Evolutionary conservation across 2,888 invertebrate species (phyloP).

Genomic region (Unio delphinus): DNA sequence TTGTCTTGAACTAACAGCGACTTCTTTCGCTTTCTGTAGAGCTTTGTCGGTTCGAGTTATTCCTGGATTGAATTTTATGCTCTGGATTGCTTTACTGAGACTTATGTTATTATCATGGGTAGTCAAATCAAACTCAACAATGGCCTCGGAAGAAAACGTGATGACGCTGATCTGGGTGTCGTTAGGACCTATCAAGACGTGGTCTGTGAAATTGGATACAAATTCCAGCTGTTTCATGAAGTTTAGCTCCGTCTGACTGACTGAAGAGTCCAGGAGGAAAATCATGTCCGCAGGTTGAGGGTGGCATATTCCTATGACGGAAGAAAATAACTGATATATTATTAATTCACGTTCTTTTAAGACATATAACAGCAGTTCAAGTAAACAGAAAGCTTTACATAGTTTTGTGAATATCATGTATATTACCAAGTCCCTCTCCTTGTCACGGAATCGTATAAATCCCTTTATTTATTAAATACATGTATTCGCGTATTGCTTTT

Average conservation of each 20-base stretch:
- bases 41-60: constrained; percentile 16
- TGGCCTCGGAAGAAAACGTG: constrained; percentile 11
- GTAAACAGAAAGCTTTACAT: no score
- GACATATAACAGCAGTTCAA: no score
- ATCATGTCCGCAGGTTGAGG: constrained; percentile 17
- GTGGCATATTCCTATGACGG: constrained; percentile 10
- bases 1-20: no score
- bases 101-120: constrained; percentile 3
- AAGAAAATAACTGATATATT: no score
- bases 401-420: no score
- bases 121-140: constrained; percentile 12
- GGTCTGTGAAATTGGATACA: constrained; percentile 9
- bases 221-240: constrained; percentile 16
- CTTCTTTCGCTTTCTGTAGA: background rate
- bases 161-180: constrained; percentile 13
- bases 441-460: no score
- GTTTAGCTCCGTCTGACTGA: constrained; percentile 15
- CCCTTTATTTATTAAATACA: no score
- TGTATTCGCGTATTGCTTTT: no score
- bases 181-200: constrained; percentile 1
- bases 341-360: no score
- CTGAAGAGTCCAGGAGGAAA: constrained; percentile 17
- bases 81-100: constrained; percentile 7
- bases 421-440: no score
- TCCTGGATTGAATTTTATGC: constrained; percentile 12